Evolutionary conservation across 2,888 invertebrate genomes (phyloP).

Genomic region (Alloplasta piceator): DNA sequence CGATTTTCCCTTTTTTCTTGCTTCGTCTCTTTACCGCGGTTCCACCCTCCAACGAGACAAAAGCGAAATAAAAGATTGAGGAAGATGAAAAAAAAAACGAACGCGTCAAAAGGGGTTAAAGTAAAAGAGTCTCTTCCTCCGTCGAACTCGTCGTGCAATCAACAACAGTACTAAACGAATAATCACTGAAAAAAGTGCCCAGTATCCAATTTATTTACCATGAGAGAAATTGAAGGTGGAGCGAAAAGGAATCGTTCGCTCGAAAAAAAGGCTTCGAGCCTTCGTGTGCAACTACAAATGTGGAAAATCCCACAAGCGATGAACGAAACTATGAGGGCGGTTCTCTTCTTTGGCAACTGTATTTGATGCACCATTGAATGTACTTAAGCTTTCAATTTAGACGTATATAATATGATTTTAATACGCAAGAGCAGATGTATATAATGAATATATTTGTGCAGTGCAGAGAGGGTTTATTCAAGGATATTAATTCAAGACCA

Average conservation of each 20-base stretch:
- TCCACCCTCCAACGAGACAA: too few relatives aligned
- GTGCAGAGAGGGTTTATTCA: conserved; percentile 7
- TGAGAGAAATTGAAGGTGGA: neutral
- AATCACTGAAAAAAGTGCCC: conserved; percentile 19
- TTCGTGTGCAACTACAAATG: conserved; percentile 5
- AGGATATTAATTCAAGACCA: conserved; percentile 31
- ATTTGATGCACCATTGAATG: conserved; percentile 1
- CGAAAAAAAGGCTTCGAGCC: conserved; percentile 26
- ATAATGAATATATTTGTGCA: neutral
- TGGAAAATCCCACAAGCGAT: conserved; percentile 3
- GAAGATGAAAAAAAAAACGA: conserved; percentile 33
- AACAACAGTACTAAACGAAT: conserved; percentile 24
- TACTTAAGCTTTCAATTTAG: conserved; percentile 19
- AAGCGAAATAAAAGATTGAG: conserved; percentile 25
- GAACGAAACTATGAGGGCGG: conserved; percentile 27
- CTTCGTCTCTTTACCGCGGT: too few relatives aligned
- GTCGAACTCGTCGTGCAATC: conserved; percentile 4
- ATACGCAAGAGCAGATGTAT: neutral
- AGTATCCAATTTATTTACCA: conserved; percentile 35
- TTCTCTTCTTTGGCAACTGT: conserved; percentile 15
- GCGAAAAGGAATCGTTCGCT: conserved; percentile 33
- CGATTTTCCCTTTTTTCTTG: too few relatives aligned
- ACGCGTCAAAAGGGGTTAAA: too few relatives aligned
- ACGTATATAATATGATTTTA: neutral
- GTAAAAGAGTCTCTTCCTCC: too few relatives aligned